phyloP scores from a whole-genome alignment of 1,140 invertebrate genomes.

The Branchinecta lindahli region DNA sequence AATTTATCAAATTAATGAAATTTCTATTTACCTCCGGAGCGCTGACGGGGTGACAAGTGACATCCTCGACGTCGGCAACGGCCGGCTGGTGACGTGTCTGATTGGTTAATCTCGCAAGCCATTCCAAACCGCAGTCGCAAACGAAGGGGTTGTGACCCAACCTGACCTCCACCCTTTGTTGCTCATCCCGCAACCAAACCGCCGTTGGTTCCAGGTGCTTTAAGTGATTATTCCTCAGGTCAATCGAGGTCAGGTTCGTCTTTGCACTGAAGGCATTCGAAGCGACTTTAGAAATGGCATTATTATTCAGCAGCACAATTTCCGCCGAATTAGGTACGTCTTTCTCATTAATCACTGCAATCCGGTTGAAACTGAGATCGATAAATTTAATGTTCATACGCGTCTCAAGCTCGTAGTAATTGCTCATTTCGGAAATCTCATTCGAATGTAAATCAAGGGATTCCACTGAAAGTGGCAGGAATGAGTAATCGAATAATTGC shows the following conservation, averaged over 20 bases:
- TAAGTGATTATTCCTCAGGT: constrained; percentile 73
- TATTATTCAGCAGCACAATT: constrained; percentile 74
- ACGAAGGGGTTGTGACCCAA: constrained; percentile 75
- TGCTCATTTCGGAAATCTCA: constrained; percentile 63
- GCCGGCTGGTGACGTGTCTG: constrained; percentile 59
- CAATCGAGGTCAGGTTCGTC: constrained; percentile 61
- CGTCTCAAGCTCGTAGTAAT: constrained; percentile 66
- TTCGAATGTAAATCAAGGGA: constrained; percentile 80
- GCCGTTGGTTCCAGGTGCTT: constrained; percentile 62
- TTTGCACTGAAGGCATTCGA: constrained; percentile 73
- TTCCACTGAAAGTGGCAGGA: constrained; percentile 67
- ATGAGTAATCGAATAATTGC: constrained; percentile 77
- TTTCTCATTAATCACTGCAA: constrained; percentile 56
- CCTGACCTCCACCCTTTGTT: constrained; percentile 67
- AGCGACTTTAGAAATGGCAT: constrained; percentile 57
- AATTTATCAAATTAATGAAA: constrained; percentile 9
- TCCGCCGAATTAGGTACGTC: constrained; percentile 77
- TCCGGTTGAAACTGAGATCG: constrained; percentile 71
- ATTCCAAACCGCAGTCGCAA: constrained; percentile 83
- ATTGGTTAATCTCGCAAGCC: constrained; percentile 54
- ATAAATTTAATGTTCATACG: constrained; percentile 42
- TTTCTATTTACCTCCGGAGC: constrained; percentile 7
- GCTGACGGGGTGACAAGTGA: constrained; percentile 28
- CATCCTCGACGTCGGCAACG: constrained; percentile 68
- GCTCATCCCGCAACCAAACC: constrained; percentile 47